phyloP scores from a whole-genome alignment of 1,140 invertebrate genomes.

The Mya arenaria region DNA sequence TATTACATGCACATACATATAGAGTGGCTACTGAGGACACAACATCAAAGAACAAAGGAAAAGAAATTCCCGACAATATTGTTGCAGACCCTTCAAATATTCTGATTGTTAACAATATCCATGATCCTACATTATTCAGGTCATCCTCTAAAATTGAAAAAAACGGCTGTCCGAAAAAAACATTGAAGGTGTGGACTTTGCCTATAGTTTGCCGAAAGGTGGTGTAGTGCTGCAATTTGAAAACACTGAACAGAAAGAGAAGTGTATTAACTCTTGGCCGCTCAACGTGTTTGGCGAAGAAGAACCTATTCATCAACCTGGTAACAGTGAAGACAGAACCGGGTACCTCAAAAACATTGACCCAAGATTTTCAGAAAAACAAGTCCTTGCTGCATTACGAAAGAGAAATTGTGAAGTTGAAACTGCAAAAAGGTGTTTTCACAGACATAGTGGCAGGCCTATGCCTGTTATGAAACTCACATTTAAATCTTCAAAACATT shows the following conservation, averaged over 20 bases:
- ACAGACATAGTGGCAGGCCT: conserved; percentile 17
- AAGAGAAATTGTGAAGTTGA: not conserved
- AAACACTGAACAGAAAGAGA: not conserved
- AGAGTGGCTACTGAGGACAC: no score
- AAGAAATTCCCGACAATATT: no score
- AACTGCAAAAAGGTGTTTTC: conserved; percentile 5
- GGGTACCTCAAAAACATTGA: conserved; percentile 6
- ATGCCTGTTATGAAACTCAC: not conserved
- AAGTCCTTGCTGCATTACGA: not conserved
- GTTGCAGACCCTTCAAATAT: no score
- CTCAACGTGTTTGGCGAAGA: not conserved
- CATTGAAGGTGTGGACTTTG: not conserved
- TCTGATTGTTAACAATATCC: no score
- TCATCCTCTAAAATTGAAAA: no score
- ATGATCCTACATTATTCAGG: no score
- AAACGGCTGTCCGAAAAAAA: not conserved
- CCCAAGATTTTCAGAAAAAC: conserved; percentile 8
- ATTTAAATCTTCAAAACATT: not conserved
- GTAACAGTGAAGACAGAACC: not conserved
- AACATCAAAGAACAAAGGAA: no score
- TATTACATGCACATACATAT: no score
- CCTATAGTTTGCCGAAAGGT: conserved; percentile 11
- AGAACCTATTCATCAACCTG: not conserved
- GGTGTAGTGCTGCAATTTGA: conserved; percentile 11
- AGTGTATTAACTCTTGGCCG: not conserved